Percentiles rank a stretch among this genome's conserved stretches.
Conservation (phyloP, 2,113 vertebrate genomes). For the Boleophthalmus pectinirostris region DNA sequence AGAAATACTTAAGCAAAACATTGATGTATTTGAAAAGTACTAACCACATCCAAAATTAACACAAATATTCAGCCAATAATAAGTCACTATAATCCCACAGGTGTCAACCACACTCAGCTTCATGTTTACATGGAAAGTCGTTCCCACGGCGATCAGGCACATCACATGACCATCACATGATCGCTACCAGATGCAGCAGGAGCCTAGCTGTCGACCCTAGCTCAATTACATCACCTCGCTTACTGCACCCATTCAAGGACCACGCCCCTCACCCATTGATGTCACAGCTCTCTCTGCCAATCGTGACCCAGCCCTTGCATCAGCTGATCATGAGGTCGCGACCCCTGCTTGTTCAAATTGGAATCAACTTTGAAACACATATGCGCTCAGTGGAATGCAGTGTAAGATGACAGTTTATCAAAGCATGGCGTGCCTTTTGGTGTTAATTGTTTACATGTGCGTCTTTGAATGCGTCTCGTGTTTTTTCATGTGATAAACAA, state of each 20-base stretch:
- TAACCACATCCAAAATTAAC: too few species aligned
- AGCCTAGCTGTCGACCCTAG: slow-evolving; percentile 31
- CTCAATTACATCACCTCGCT: slow-evolving; percentile 35
- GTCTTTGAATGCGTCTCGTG: slow-evolving; percentile 34
- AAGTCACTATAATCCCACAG: neutral
- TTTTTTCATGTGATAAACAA: slow-evolving; percentile 59
- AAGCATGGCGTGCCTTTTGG: slow-evolving; percentile 52
- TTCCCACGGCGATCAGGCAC: slow-evolving; percentile 28
- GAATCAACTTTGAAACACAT: slow-evolving; percentile 7
- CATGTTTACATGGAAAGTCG: slow-evolving; percentile 2
- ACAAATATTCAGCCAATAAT: neutral
- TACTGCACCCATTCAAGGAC: slow-evolving; percentile 28
- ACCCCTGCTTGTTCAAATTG: slow-evolving; percentile 26
- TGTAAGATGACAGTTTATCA: slow-evolving; percentile 46
- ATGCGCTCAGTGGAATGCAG: slow-evolving; percentile 13
- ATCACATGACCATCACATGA: slow-evolving; percentile 22
- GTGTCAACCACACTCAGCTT: neutral
- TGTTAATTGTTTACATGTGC: slow-evolving; percentile 67
- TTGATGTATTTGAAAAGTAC: neutral
- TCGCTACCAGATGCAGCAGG: slow-evolving; percentile 53
- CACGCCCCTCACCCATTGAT: slow-evolving; percentile 41
- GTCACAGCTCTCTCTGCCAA: slow-evolving; percentile 48
- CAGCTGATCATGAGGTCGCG: slow-evolving; percentile 72
- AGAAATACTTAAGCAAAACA: neutral
- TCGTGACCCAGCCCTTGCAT: slow-evolving; percentile 57